phyloP scores from a whole-genome alignment of 2,113 vertebrate species.

The Aegithalos caudatus region DNA sequence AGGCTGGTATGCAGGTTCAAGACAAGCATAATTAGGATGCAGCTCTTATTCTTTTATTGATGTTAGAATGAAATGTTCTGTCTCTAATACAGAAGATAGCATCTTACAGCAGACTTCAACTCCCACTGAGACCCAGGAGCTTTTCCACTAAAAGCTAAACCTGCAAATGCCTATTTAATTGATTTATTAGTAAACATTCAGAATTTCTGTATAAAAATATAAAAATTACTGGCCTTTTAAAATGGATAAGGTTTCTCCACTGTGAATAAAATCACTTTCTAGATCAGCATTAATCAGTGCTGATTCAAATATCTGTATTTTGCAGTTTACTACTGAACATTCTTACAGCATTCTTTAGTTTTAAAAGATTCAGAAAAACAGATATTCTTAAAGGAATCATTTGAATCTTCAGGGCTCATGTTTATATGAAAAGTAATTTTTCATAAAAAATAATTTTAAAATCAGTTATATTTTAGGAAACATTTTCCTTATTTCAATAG shows the following conservation, averaged over 20 bases:
- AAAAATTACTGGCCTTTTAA: constrained; percentile 20
- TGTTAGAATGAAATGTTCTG: constrained; percentile 8
- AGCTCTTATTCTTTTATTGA: not conserved
- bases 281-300: not conserved
- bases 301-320: constrained; percentile 17
- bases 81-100: constrained; percentile 24
- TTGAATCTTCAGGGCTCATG: constrained; percentile 1
- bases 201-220: constrained; percentile 21
- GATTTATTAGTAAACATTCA: constrained; percentile 32
- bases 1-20: not conserved
- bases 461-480: not conserved
- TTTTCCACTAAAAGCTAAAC: not conserved
- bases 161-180: constrained; percentile 2
- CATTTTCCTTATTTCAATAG: constrained; percentile 10
- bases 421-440: constrained; percentile 36
- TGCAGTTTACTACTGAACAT: not conserved
- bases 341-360: not conserved
- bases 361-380: not conserved
- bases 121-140: not conserved
- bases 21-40: not conserved
- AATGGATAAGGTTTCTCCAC: not conserved
- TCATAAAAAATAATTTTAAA: constrained; percentile 13
- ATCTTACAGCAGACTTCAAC: not conserved
- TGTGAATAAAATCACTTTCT: constrained; percentile 40
- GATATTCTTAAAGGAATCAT: not conserved